Base-by-base conservation (phyloP, 1,140 invertebrate species). In the Drosophila pandora region DNA sequence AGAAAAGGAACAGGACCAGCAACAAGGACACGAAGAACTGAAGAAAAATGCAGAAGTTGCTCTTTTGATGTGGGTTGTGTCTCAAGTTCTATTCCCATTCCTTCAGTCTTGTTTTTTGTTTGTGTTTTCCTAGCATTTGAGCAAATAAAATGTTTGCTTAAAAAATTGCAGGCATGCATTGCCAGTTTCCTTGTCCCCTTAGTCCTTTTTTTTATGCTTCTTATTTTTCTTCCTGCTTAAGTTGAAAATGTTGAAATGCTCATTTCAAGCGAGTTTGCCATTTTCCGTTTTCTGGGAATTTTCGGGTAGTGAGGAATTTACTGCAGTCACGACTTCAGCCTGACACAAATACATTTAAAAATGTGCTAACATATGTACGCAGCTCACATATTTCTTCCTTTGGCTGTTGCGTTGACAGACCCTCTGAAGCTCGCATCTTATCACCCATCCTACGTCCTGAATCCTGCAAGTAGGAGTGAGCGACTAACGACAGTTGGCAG, bases 81-180 rank as follows among this genome's bases (percentile, higher is more conserved):
- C 76, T 85, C 77, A 63, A 84, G 81, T 76, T 59, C 50, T 55
- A 45, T 48, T 30, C 30, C 53, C 53, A 22, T 41, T 48, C n/a
- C 43, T 47, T 10, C 21, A 6, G 17, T 12, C 25, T 10, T 41
- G 17, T 23, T 28, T 45, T 54, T 23, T 45, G 30, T 59, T 25
- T 64, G 13, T 52, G 59, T 71, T 71, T 63, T 74, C 32, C 17
- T 55, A 30, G 43, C 64, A 69, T 63, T 80, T 62, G 23, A 49
- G 76, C 81, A 84, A 85, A 85, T 79, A 85, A 84, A 85, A 85
- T 84, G 77, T 84, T 80, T 85, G 68, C 81, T 84, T 84, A 84
- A 84, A 77, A 84, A 84, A 84, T 84, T 77, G 76, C 81, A 73
- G 81, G 79, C 81, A 79, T 85, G 81, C 76, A 80, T 69, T 75